A percentile compares a stretch with the other conserved stretches of the same genome.
phyloP scores from a whole-genome alignment of 2,113 vertebrate genomes.

The Peromyscus polionotus region DNA sequence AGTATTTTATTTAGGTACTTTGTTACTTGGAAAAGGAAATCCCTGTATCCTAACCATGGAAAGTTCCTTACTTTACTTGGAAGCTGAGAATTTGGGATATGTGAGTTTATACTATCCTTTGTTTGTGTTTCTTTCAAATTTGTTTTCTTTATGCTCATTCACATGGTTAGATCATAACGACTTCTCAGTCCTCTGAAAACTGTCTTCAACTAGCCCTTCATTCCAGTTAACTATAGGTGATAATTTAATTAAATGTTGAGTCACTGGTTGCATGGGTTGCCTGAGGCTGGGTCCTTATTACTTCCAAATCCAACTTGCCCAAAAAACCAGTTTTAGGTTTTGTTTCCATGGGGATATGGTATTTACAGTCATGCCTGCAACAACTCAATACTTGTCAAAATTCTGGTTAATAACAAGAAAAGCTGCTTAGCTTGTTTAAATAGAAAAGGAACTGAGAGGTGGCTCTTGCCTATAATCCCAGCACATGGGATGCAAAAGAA shows the following conservation, averaged over 20 bases:
- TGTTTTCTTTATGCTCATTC: not conserved
- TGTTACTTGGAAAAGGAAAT: not conserved
- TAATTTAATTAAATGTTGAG: slow-evolving; percentile 43
- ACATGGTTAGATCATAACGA: not conserved
- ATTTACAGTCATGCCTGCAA: not conserved
- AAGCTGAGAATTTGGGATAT: slow-evolving; percentile 7
- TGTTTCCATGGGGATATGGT: not conserved
- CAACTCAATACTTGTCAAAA: not conserved
- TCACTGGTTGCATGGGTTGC: not conserved
- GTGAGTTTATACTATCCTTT: not conserved
- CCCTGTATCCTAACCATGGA: not conserved
- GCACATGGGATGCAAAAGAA: not conserved
- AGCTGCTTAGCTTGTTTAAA: slow-evolving; percentile 26
- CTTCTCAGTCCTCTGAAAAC: not conserved
- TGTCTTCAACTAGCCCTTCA: not conserved
- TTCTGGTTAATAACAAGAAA: slow-evolving; percentile 1
- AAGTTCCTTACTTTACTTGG: not conserved
- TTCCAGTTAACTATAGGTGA: not conserved
- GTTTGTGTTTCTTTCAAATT: not conserved
- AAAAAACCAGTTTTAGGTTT: not conserved
- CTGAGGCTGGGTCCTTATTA: not conserved
- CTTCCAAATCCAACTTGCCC: not conserved
- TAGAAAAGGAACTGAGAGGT: not conserved
- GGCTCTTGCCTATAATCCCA: not conserved
- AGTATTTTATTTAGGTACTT: not conserved